Conservation (phyloP, 2,113 vertebrate species). For the Varanus salvator region DNA sequence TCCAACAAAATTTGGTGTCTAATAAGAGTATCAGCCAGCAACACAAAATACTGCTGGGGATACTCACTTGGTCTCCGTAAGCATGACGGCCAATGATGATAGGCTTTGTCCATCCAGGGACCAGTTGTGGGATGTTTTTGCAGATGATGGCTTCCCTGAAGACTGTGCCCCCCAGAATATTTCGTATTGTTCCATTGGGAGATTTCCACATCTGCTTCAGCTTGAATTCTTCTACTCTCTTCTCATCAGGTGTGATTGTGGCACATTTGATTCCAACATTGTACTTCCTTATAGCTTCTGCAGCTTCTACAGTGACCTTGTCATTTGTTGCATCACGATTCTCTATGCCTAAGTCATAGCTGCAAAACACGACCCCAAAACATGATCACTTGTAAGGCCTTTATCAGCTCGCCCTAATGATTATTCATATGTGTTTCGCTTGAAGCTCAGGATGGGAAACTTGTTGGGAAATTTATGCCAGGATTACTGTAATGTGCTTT, state of each 20-base stretch:
- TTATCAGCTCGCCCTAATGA: neutral
- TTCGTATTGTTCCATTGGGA: conserved; percentile 97
- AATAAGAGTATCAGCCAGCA: neutral
- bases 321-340: conserved; percentile 91
- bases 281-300: conserved; percentile 91
- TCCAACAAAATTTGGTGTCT: neutral
- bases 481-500: too few relatives aligned
- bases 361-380: conserved; percentile 60
- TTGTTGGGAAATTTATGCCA: neutral
- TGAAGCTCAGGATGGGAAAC: neutral
- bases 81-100: conserved; percentile 98
- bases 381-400: neutral
- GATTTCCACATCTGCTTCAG: conserved; percentile 99
- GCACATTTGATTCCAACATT: conserved; percentile 95
- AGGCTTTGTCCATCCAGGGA: conserved; percentile 93
- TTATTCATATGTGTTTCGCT: neutral
- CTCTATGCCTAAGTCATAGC: conserved; percentile 95
- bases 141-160: conserved; percentile 98
- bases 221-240: conserved; percentile 96
- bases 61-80: conserved; percentile 94
- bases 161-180: conserved; percentile 97
- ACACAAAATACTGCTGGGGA: neutral
- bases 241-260: conserved; percentile 97
- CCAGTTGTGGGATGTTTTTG: conserved; percentile 95
- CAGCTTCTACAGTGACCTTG: conserved; percentile 91